Percentiles rank a stretch among this genome's conserved stretches.
Conservation (phyloP, 2,113 vertebrate genomes). For the Alligator mississippiensis region DNA sequence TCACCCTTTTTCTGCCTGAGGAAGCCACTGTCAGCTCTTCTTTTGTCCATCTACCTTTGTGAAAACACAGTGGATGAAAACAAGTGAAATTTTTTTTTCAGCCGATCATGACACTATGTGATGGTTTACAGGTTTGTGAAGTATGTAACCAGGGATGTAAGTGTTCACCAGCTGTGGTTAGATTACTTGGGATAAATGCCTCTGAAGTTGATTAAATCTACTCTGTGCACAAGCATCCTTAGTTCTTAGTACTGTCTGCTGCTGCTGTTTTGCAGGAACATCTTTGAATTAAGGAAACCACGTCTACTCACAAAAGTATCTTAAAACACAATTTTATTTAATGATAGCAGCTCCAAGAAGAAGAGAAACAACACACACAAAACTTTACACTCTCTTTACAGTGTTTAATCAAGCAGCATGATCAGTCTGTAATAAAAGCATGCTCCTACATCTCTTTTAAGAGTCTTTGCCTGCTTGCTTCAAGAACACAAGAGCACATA, state of each 20-base stretch:
- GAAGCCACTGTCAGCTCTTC: not conserved
- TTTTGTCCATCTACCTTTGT: not conserved
- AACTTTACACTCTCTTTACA: conserved; percentile 1
- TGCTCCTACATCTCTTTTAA: not conserved
- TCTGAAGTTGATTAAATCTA: conserved; percentile 12
- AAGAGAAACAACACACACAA: not conserved
- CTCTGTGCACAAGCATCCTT: not conserved
- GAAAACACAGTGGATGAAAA: not conserved
- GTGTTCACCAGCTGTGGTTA: not conserved
- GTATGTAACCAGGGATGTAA: not conserved
- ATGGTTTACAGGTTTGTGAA: not conserved
- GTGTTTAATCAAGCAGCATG: not conserved
- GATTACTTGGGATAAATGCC: not conserved
- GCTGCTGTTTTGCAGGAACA: not conserved
- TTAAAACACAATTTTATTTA: conserved; percentile 30
- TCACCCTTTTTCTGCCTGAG: not conserved
- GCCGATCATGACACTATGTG: not conserved
- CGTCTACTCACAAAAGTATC: conserved; percentile 2
- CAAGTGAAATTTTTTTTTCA: accelerated
- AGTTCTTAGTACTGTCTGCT: not conserved
- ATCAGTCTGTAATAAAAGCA: not conserved
- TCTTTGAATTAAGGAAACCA: not conserved
- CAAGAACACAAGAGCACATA: conserved; percentile 31
- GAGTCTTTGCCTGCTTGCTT: conserved; percentile 23
- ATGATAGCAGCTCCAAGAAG: conserved; percentile 5